phyloP scores from a whole-genome alignment of 2,113 vertebrate species.

The Echinops telfairi region DNA sequence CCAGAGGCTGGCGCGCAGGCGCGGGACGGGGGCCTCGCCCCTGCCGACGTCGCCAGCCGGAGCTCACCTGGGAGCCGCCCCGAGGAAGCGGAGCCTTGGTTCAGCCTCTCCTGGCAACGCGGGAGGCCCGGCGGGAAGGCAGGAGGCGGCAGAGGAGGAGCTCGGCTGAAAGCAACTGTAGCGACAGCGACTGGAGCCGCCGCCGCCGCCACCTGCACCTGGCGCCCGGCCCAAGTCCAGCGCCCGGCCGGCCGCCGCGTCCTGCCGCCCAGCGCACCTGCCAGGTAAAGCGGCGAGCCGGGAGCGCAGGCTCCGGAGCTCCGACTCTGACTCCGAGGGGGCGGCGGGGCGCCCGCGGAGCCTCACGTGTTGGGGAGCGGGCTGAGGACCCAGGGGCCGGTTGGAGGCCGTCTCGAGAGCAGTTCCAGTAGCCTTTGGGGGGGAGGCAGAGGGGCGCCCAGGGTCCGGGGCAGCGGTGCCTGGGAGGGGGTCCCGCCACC shows the following conservation, averaged over 20 bases:
- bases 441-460: not conserved
- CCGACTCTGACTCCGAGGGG: not conserved
- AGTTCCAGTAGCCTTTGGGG: constrained; percentile 53
- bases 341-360: not conserved
- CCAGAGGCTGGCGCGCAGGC: constrained; percentile 74
- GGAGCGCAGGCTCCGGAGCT: not conserved
- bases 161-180: constrained; percentile 60
- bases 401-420: constrained; percentile 61
- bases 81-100: constrained; percentile 86
- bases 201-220: constrained; percentile 77
- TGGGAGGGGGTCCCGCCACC: not conserved
- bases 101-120: constrained; percentile 68
- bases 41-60: constrained; percentile 73
- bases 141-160: constrained; percentile 73
- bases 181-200: constrained; percentile 67
- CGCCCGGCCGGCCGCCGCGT: constrained; percentile 40
- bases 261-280: constrained; percentile 42
- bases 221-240: constrained; percentile 66
- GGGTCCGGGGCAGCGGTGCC: not conserved
- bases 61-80: constrained; percentile 92
- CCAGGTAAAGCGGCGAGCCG: constrained; percentile 59
- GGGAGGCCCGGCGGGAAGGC: constrained; percentile 74
- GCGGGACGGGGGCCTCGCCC: constrained; percentile 74
- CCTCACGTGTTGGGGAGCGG: not conserved
- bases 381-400: not conserved